Percentiles rank a stretch among this genome's conserved stretches.
Conservation (phyloP, 2,113 vertebrate genomes). For the Charadrius vociferus region DNA sequence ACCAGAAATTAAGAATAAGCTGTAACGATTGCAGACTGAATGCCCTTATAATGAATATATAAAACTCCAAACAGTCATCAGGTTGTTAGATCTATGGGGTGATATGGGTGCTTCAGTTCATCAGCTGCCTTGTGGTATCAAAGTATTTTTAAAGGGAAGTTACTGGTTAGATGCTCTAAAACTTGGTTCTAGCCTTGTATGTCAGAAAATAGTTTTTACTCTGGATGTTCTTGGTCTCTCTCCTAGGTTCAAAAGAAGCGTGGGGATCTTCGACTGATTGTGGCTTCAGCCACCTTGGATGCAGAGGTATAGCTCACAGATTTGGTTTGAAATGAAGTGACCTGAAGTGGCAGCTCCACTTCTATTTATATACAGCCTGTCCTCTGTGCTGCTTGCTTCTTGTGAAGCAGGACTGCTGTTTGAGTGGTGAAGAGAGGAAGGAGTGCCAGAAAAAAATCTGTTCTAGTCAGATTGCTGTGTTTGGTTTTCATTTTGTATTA, state of each 20-base stretch:
- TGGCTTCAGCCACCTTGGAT: slow-evolving; percentile 97
- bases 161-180: not conserved
- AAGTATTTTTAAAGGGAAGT: not conserved
- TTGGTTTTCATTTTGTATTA: not conserved
- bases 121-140: not conserved
- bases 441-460: not conserved
- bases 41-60: not conserved
- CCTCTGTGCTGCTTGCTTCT: not conserved
- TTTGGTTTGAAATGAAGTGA: not conserved
- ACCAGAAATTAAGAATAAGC: not conserved
- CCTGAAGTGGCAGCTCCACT: not conserved
- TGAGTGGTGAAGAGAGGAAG: not conserved
- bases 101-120: not conserved
- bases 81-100: not conserved
- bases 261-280: slow-evolving; percentile 91
- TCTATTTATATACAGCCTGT: not conserved
- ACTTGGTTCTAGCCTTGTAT: not conserved
- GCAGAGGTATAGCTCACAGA: slow-evolving; percentile 84
- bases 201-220: not conserved
- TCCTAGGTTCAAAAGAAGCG: slow-evolving; percentile 94
- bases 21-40: not conserved
- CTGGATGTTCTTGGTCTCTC: not conserved
- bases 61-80: not conserved
- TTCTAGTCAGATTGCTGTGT: not conserved
- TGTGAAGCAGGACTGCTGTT: not conserved